Evolutionary conservation across 2,113 vertebrate genomes (phyloP).

Genomic region (Vulpes lagopus): DNA sequence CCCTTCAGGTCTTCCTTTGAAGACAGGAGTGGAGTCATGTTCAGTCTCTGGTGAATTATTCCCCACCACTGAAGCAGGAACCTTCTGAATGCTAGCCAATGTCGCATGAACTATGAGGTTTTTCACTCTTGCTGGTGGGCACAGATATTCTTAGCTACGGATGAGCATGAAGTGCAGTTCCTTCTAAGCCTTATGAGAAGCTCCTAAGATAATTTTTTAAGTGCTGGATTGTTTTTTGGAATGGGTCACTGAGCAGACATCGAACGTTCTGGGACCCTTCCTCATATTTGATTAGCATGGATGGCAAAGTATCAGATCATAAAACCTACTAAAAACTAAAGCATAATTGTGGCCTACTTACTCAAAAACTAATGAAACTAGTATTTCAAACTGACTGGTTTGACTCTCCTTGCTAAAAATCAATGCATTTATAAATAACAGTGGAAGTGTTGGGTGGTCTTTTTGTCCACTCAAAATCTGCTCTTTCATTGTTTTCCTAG

Average conservation of each 20-base stretch:
- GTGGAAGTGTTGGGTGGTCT: neutral
- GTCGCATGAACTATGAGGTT: neutral
- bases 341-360: neutral
- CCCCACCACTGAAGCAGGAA: neutral
- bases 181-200: neutral
- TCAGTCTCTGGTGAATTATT: neutral
- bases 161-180: neutral
- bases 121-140: neutral
- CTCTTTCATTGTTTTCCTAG: constrained; percentile 19
- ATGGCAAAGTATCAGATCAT: neutral
- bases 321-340: constrained; percentile 15
- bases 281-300: neutral
- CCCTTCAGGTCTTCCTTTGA: neutral
- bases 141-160: neutral
- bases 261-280: neutral
- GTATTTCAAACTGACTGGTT: neutral
- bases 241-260: neutral
- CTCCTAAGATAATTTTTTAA: constrained; percentile 15
- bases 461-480: constrained; percentile 10
- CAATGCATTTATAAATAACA: neutral
- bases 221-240: neutral
- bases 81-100: neutral
- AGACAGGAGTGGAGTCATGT: neutral
- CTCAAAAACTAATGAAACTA: constrained; percentile 24
- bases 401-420: constrained; percentile 36